Evolutionary conservation across 2,113 vertebrate species (phyloP), one percentile per base, ranked within the genome.

Genomic region (Amphiprion ocellaris): DNA sequence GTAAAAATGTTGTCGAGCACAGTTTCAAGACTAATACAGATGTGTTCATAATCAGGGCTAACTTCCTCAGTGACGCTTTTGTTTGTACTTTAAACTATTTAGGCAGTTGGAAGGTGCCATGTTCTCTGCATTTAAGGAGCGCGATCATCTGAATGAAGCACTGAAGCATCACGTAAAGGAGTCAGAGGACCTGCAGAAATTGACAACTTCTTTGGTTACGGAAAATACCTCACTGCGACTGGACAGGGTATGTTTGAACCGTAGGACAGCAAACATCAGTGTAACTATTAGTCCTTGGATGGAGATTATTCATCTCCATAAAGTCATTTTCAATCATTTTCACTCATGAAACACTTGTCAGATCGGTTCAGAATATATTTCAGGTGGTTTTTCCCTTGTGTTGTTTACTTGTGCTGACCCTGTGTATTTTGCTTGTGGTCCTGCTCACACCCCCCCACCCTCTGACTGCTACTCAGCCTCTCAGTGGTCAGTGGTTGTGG

Each of bases 71-170:
- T 28, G 37, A 19, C 28, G 47, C 15, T 47, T 77, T 53, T 79
- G 37, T 88, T 75, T 86, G 37, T 61, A 16, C 50, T 77, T 23
- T 23, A 5, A 62, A 85, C 23, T 75, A 47, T 88, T 67, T 83
- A 98, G 97, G 80, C 95, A 96, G 82, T 69, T 97, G 90, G 95
- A 97, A 23, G 90, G 86, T 16, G 89, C 91, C 41, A 94, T 94
- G 14, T 95, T 90, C 82, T 90, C 93, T 6, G 94, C 96, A 78
- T 96, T 96, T 88, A 96, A 94, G 90, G 95, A 97, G 83, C 96
- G 95, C 12, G 66, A 96, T 61, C 91, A 85, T 74, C 94, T 97
- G 77, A 96, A 83, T 2, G 93, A 95, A 82, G 87, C 92, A 4
- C 92, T 97, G 24, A 83, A 91, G 59, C 87, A 93, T 82, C 94